Base-by-base conservation (phyloP, 1,140 invertebrate genomes). In the Drosophila sp. region DNA sequence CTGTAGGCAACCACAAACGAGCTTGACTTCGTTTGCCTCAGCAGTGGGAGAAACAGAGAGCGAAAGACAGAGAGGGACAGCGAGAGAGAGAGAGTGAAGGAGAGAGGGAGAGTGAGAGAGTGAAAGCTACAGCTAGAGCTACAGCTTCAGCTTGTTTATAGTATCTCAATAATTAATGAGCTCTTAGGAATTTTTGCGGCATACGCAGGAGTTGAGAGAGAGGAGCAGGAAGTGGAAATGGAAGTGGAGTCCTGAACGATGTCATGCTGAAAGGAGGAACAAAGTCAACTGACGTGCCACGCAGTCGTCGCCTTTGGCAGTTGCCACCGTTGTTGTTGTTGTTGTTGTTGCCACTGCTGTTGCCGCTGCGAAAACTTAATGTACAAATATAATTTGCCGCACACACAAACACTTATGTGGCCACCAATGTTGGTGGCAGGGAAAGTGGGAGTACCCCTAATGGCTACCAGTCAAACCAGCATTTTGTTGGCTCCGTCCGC, bases 81-180 rank as follows among this genome's bases (percentile, higher is more conserved):
- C 45, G 58, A 46, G 25, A 34, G 16, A 7, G 2, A 11, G 29
- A 36, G 27, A 36, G 34, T 29, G 64, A 29, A 59, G 18, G 16
- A n/a, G 7, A 9, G 21, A 38, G 38, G 32, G 50, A 13, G 9
- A 29, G 63, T 61, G 67, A 36, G 56, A 53, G 32, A 56, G 69
- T 13, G 36, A 50, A 43, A 18, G 27, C 46, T 27, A 29, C 32
- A 46, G 58, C 46, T 27, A 29, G 18, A 46, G 58, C 58, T 38
- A 32, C 70, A 77, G 61, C 81, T 73, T 65, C 80, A 70, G 83
- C 76, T 87, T 83, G 83, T 87, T 87, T 87, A 87, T 87, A 87
- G 83, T 87, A 83, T 89, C 83, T 87, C 83, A 87, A 87, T 87
- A 87, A 89, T 87, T 87, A 87, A 87, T 87, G 83, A 87, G 83